A percentile compares a stretch with the other conserved stretches of the same genome.
Conservation (phyloP, 2,113 vertebrate genomes). For the Hymenochirus boettgeri region DNA sequence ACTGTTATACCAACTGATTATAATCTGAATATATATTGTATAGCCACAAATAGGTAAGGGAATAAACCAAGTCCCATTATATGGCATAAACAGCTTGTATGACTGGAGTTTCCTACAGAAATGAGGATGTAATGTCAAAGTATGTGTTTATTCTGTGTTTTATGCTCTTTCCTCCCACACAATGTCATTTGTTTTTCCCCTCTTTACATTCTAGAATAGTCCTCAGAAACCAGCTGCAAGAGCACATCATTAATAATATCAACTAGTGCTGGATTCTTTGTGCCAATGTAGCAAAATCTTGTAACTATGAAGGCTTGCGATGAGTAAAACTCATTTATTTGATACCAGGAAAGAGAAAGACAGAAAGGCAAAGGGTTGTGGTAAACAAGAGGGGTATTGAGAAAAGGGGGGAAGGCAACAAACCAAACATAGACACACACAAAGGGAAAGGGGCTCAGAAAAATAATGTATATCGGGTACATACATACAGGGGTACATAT, state of each 20-base stretch:
- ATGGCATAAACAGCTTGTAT: too few relatives aligned
- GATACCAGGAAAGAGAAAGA: not conserved
- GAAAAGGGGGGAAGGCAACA: not conserved
- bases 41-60: too few relatives aligned
- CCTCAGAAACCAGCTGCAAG: not conserved
- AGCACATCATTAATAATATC: slow-evolving; percentile 2
- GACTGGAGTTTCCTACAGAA: too few relatives aligned
- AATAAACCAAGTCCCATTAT: too few relatives aligned
- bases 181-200: not conserved
- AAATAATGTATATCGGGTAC: too few relatives aligned
- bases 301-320: not conserved
- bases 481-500: too few relatives aligned
- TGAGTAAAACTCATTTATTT: not conserved
- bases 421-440: too few relatives aligned
- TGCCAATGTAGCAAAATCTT: not conserved
- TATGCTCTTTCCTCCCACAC: not conserved
- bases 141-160: not conserved
- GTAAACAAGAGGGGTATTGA: not conserved
- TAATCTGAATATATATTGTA: too few relatives aligned
- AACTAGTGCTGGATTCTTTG: not conserved
- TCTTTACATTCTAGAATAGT: not conserved
- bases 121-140: not conserved
- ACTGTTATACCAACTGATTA: too few relatives aligned
- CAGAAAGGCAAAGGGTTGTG: not conserved
- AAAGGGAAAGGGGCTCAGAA: too few relatives aligned